Evolutionary conservation across 2,888 invertebrate genomes (phyloP).

Genomic region (Apocheima hispidaria): DNA sequence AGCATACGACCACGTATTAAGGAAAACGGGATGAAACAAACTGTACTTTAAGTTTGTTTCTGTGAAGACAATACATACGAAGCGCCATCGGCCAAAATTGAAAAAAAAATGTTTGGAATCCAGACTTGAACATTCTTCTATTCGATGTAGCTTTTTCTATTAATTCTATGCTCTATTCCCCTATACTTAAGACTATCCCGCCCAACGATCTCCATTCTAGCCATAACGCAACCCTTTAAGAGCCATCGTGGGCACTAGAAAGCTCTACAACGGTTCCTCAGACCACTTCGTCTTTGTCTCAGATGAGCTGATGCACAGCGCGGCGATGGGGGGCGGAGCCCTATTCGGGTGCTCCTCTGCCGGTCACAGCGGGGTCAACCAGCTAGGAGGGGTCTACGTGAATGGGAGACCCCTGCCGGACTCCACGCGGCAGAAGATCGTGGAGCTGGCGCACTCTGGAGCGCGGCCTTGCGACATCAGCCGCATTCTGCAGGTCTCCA

Average conservation of each 20-base stretch:
- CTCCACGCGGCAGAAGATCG: constrained; percentile 99
- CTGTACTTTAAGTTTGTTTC: too few relatives aligned
- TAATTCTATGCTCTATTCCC: background rate
- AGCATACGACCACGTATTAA: too few relatives aligned
- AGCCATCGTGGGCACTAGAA: constrained; percentile 29
- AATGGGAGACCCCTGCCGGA: constrained; percentile 99
- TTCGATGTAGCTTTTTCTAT: background rate
- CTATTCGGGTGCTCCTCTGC: constrained; percentile 94
- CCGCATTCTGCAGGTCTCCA: constrained; percentile 98
- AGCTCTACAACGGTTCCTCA: constrained; percentile 23
- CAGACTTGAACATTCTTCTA: too few relatives aligned
- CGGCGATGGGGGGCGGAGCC: constrained; percentile 88
- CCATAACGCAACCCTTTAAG: constrained; percentile 11
- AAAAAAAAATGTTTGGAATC: too few relatives aligned
- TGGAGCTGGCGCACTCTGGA: constrained; percentile 98
- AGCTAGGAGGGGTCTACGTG: constrained; percentile 99
- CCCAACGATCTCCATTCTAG: constrained; percentile 23
- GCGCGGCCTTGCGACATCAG: constrained; percentile 99
- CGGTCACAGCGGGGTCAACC: constrained; percentile 99
- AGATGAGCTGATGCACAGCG: constrained; percentile 91
- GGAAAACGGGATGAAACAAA: too few relatives aligned
- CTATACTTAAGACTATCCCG: constrained; percentile 21
- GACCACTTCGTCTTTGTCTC: constrained; percentile 55
- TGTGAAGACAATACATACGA: too few relatives aligned
- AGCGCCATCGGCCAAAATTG: too few relatives aligned